A percentile compares a stretch with the other conserved stretches of the same genome.
phyloP scores from a whole-genome alignment of 2,113 vertebrate species.

The Muscicapa adusta region DNA sequence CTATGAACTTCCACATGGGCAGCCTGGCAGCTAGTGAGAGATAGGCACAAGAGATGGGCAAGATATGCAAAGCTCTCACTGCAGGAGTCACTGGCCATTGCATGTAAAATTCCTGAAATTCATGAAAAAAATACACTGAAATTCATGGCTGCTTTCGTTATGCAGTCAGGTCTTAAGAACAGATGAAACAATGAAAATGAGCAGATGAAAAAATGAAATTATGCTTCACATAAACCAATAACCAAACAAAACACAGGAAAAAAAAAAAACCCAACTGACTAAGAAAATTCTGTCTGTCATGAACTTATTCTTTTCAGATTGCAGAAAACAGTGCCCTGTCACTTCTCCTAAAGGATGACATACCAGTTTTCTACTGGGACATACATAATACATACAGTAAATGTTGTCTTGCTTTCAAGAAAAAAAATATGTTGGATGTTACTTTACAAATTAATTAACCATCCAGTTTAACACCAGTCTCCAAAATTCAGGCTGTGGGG shows the following conservation, averaged over 20 bases:
- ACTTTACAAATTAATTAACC: neutral
- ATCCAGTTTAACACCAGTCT: neutral
- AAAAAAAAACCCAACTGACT: accelerated
- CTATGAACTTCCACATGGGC: accelerated
- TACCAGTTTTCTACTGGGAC: neutral
- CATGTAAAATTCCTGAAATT: neutral
- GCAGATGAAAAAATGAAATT: neutral
- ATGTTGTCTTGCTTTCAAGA: neutral
- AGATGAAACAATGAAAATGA: neutral
- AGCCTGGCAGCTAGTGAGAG: neutral
- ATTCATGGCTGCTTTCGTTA: neutral
- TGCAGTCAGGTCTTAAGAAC: neutral
- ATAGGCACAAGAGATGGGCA: neutral
- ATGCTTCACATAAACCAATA: neutral
- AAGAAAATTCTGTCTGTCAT: neutral
- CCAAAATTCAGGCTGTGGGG: neutral
- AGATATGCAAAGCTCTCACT: neutral
- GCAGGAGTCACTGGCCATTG: neutral
- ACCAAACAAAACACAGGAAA: neutral
- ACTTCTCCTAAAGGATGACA: neutral
- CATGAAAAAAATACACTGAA: neutral
- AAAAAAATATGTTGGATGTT: neutral
- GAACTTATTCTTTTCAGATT: neutral
- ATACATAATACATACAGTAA: neutral
- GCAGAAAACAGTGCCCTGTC: neutral